These are phyloP conservation scores for Mugil cephalus DNA, from an alignment of 2,113 vertebrate species.

Conservation along the genomic window DNA sequence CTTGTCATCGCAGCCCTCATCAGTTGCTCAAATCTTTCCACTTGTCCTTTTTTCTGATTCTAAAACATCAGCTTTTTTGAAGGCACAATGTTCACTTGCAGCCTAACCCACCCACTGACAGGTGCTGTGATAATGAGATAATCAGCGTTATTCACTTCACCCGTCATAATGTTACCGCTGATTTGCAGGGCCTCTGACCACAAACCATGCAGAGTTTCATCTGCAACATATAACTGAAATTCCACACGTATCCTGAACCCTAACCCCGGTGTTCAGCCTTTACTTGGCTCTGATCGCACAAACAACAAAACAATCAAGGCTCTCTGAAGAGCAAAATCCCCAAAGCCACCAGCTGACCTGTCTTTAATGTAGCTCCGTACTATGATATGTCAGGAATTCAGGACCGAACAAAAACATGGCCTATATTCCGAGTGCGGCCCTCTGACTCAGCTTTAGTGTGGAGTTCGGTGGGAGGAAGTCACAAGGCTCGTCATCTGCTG, in stretches of 20 bases:
- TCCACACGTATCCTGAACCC: not conserved
- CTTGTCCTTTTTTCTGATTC: too few relatives aligned
- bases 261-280: too few relatives aligned
- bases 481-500: conserved; percentile 57
- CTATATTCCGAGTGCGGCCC: conserved; percentile 36
- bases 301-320: not conserved
- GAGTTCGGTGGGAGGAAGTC: conserved; percentile 63
- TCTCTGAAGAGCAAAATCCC: not conserved
- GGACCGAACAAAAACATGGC: conserved; percentile 62
- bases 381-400: conserved; percentile 68
- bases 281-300: too few relatives aligned
- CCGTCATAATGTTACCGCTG: too few relatives aligned
- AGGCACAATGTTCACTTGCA: too few relatives aligned
- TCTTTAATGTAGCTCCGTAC: conserved; percentile 52
- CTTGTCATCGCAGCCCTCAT: too few relatives aligned
- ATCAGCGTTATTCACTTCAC: too few relatives aligned
- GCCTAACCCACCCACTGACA: too few relatives aligned
- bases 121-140: too few relatives aligned
- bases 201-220: not conserved
- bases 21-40: too few relatives aligned
- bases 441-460: conserved; percentile 63
- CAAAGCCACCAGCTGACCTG: conserved; percentile 51
- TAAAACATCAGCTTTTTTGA: too few relatives aligned
- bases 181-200: not conserved
- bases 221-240: not conserved